Evolutionary conservation across 2,797 vertebrate species (phyloP), one percentile per base, ranked within the genome.

Genomic region (Chloroceryle inda): DNA sequence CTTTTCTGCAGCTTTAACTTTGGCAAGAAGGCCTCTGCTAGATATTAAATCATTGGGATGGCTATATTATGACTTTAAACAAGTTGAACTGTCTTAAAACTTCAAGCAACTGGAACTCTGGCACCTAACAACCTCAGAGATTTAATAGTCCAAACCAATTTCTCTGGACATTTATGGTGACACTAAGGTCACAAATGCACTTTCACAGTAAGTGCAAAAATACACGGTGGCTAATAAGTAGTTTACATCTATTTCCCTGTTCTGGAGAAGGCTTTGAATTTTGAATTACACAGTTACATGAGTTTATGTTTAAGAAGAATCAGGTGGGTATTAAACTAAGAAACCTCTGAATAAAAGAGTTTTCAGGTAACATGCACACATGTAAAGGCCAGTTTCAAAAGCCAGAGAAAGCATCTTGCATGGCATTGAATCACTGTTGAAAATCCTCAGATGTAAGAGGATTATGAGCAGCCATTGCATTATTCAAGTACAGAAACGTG

Each of bases 391-490:
- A 67, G 5, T 44, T 97, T 94, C 74, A 92, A 94, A 94, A 90
- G 47, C 18, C 78, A 79, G 21, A 83, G 49, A 91, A 91, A 94
- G 18, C 64, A 79, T 67, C 61, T 90, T 55, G 67, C 40, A 22
- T 67, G 42, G 18, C 67, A 96, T 73, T 93, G 81, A 92, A 91
- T 93, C 8, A 5, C 38, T 89, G 59, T 55, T 93, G 92, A 84
- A 94, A 97, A 89, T 92, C 64, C 62, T 78, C 87, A 89, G 55
- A 79, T 86, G 20, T 88, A 50, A 40, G 75, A 90, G 71, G 89
- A 96, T 97, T 96, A 94, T 12, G 31, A 87, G 42, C 52, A 95
- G 62, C 75, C 71, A 88, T 89, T 78, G 81, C 52, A 93, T 94
- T 97, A 96, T 50, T 89, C 80, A 91, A 93, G 33, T 45, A 92